A percentile compares a stretch with the other conserved stretches of the same genome.
These are phyloP conservation scores for Acanthisitta chloris DNA, from an alignment of 2,113 vertebrate genomes.

Conservation along the genomic window DNA sequence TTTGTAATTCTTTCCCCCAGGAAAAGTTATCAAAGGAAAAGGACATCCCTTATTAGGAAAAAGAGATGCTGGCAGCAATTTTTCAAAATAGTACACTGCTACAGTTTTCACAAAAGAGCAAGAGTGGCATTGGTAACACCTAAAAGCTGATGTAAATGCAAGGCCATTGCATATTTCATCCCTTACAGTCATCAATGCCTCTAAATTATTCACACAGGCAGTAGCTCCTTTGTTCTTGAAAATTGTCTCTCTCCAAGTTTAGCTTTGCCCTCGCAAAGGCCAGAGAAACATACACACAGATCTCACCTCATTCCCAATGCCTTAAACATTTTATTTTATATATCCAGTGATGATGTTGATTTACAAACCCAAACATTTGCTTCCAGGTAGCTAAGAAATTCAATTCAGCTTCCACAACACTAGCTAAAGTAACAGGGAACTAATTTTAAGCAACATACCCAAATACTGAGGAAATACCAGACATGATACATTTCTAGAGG, in stretches of 20 bases:
- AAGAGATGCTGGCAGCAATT: not conserved
- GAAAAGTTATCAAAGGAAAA: not conserved
- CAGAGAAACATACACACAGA: not conserved
- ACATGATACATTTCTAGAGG: not conserved
- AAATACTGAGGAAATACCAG: not conserved
- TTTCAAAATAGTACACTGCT: not conserved
- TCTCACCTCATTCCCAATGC: not conserved
- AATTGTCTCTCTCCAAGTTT: not conserved
- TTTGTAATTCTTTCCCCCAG: not conserved
- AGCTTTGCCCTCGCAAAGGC: not conserved
- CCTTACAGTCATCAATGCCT: not conserved
- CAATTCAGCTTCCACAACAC: not conserved
- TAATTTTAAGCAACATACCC: not conserved
- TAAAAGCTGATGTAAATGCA: not conserved
- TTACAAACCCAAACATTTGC: not conserved
- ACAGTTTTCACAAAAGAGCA: not conserved
- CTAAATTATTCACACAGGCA: not conserved
- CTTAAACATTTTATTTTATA: not conserved
- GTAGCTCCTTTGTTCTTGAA: not conserved
- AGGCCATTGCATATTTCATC: not conserved
- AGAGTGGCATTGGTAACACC: not conserved
- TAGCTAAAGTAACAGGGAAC: not conserved
- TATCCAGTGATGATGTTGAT: not conserved
- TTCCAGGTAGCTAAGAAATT: not conserved
- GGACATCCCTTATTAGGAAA: not conserved